Percentiles rank a stretch among this genome's conserved stretches.
These are phyloP conservation scores for Felis catus DNA, from an alignment of 2,113 vertebrate genomes.

Conservation along the genomic window DNA sequence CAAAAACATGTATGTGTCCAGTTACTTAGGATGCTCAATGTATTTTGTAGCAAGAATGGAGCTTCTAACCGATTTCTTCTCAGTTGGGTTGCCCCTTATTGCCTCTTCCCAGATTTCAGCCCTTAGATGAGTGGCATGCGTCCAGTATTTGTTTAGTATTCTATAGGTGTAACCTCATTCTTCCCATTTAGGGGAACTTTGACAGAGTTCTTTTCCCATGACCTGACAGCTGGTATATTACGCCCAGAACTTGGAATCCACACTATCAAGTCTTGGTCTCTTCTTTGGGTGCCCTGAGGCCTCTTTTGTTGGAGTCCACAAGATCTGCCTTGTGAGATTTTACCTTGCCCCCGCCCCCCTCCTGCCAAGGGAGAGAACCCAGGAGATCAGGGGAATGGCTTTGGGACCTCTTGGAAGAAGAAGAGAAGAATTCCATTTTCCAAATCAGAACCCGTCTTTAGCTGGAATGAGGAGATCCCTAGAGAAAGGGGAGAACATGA, in stretches of 20 bases:
- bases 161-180: background rate
- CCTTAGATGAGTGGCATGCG: background rate
- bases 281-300: background rate
- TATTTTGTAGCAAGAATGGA: background rate
- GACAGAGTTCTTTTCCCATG: background rate
- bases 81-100: background rate
- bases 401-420: background rate
- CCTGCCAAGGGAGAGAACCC: background rate
- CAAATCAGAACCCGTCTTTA: background rate
- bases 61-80: background rate
- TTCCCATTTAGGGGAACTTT: background rate
- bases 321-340: background rate
- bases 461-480: background rate
- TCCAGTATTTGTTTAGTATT: background rate
- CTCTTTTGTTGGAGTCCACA: background rate
- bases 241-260: background rate
- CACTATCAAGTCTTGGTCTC: background rate
- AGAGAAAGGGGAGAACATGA: background rate
- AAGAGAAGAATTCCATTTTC: conserved; percentile 15
- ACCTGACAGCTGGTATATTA: background rate
- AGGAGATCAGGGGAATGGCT: background rate
- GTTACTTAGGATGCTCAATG: background rate
- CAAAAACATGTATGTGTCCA: background rate
- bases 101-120: background rate
- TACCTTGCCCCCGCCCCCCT: background rate